These are phyloP conservation scores for Cryptus viduatorius DNA, from an alignment of 2,888 invertebrate genomes.

Conservation along the genomic window DNA sequence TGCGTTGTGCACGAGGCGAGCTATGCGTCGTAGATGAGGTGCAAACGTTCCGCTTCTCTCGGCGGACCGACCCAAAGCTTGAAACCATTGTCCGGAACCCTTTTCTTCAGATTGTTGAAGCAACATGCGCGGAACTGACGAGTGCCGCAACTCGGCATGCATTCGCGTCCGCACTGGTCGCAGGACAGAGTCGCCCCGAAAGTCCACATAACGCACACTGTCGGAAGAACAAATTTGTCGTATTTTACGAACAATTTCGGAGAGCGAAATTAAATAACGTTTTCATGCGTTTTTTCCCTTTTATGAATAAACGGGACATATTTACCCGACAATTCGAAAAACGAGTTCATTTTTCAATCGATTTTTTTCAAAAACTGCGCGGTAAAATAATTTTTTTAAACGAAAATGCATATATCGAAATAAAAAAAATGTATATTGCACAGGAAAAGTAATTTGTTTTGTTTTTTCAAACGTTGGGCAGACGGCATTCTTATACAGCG, in stretches of 20 bases:
- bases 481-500: too few species aligned
- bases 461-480: too few species aligned
- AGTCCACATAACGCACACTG: constrained; percentile 78
- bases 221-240: constrained; percentile 28
- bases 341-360: too few species aligned
- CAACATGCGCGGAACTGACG: constrained; percentile 90
- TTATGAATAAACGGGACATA: too few species aligned
- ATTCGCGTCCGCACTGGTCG: constrained; percentile 90
- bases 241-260: neutral
- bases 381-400: too few species aligned
- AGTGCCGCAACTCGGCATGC: constrained; percentile 89
- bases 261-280: neutral
- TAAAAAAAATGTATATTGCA: too few species aligned
- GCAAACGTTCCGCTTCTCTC: constrained; percentile 67
- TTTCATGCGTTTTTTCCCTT: too few species aligned
- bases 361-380: too few species aligned
- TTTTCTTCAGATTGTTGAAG: constrained; percentile 90
- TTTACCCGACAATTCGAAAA: too few species aligned
- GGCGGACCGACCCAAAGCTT: constrained; percentile 73
- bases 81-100: constrained; percentile 78
- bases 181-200: constrained; percentile 87
- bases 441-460: too few species aligned
- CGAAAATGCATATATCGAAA: too few species aligned
- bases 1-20: constrained; percentile 21
- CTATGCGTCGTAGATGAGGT: constrained; percentile 74